These are phyloP conservation scores for Drosophila gunungcola DNA, from an alignment of 1,140 invertebrate genomes.

Conservation along the genomic window DNA sequence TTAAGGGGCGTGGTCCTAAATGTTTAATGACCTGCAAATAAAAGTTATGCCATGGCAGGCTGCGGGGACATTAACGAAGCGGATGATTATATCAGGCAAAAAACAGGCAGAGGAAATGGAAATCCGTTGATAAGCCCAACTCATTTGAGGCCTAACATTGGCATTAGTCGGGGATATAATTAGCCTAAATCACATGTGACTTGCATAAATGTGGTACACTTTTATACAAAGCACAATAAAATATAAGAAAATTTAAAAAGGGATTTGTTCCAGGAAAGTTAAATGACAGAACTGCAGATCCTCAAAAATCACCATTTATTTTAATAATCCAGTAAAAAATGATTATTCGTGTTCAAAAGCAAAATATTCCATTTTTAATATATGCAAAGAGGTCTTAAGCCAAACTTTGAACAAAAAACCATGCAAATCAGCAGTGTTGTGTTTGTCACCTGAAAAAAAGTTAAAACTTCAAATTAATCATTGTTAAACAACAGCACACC, in stretches of 20 bases:
- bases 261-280: too few species aligned
- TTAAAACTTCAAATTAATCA: constrained; percentile 27
- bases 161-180: constrained; percentile 18
- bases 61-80: constrained; percentile 56
- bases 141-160: constrained; percentile 13
- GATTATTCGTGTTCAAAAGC: neutral
- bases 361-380: neutral
- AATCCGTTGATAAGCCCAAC: constrained; percentile 44
- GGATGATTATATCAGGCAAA: constrained; percentile 40
- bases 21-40: constrained; percentile 65
- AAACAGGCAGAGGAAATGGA: constrained; percentile 38
- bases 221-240: neutral
- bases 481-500: constrained; percentile 7
- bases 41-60: constrained; percentile 48
- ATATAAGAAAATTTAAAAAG: too few species aligned
- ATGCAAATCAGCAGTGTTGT: constrained; percentile 24
- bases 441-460: constrained; percentile 19
- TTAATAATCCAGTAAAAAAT: constrained; percentile 12
- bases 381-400: constrained; percentile 3
- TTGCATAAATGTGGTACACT: neutral
- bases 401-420: neutral
- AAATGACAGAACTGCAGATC: too few species aligned
- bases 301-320: too few species aligned
- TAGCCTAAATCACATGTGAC: constrained; percentile 40
- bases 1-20: constrained; percentile 69